A percentile compares a stretch with the other conserved stretches of the same genome.
These are phyloP conservation scores for Camponotus floridanus DNA, from an alignment of 1,140 invertebrate genomes.

Conservation along the genomic window DNA sequence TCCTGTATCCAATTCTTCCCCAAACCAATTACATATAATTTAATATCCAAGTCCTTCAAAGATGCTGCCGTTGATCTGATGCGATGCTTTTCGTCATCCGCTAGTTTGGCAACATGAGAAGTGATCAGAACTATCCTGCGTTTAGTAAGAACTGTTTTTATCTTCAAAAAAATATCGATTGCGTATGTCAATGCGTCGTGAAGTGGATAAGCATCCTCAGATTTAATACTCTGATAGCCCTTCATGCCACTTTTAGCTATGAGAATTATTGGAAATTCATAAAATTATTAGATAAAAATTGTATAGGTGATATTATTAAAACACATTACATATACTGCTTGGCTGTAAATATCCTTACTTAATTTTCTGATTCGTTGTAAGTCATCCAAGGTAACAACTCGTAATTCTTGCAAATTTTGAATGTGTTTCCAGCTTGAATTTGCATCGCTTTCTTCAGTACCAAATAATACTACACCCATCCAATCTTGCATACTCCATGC, in stretches of 20 bases:
- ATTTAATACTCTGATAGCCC: conserved; percentile 35
- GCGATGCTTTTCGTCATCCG: conserved; percentile 63
- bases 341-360: conserved; percentile 49
- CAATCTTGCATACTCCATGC: conserved; percentile 72
- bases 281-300: conserved; percentile 22
- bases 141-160: conserved; percentile 63
- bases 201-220: conserved; percentile 61
- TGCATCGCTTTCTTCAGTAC: conserved; percentile 59
- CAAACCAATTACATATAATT: conserved; percentile 70
- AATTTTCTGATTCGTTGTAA: conserved; percentile 61
- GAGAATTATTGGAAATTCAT: conserved; percentile 20
- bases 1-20: conserved; percentile 65
- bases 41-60: conserved; percentile 62
- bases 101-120: conserved; percentile 41
- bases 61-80: conserved; percentile 55
- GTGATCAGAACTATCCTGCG: conserved; percentile 74
- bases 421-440: conserved; percentile 63
- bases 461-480: conserved; percentile 76
- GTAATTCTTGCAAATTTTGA: conserved; percentile 64
- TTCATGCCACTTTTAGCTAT: conserved; percentile 42
- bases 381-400: conserved; percentile 34
- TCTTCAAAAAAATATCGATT: conserved; percentile 40
- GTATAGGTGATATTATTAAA: neutral
- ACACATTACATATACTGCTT: neutral
- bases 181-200: conserved; percentile 71